phyloP scores from a whole-genome alignment of 1,140 invertebrate species.

The Atta cephalotes region DNA sequence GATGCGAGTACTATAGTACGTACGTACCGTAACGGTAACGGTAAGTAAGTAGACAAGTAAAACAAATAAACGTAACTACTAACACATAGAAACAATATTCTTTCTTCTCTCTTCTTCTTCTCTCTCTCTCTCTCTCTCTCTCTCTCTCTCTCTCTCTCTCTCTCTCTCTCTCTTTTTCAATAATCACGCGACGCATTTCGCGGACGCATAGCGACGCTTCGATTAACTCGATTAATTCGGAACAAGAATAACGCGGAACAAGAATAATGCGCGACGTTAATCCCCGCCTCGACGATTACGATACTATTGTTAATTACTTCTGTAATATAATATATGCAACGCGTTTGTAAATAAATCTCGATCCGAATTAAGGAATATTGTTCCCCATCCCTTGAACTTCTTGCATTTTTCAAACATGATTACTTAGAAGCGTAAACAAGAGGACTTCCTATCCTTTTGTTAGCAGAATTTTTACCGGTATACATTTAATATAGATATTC shows the following conservation, averaged over 20 bases:
- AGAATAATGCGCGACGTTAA: constrained; percentile 21
- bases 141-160: neutral
- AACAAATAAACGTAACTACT: too few species aligned
- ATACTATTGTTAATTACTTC: constrained; percentile 77
- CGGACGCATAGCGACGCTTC: constrained; percentile 39
- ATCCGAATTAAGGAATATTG: constrained; percentile 52
- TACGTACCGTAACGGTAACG: too few species aligned
- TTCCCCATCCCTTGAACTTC: neutral
- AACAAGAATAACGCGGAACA: constrained; percentile 11
- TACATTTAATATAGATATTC: constrained; percentile 7
- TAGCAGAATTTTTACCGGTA: too few species aligned
- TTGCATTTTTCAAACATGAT: neutral
- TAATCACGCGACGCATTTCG: constrained; percentile 16
- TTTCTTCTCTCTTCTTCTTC: constrained; percentile 14
- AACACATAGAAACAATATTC: too few species aligned
- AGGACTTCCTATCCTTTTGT: neutral
- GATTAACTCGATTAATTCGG: constrained; percentile 43
- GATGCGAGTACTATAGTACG: too few species aligned
- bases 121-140: neutral
- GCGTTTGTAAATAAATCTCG: constrained; percentile 80
- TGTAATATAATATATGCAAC: constrained; percentile 78
- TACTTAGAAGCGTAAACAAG: neutral
- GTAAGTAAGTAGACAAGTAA: too few species aligned
- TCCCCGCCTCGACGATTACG: constrained; percentile 45
- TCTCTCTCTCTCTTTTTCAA: neutral